phyloP scores from a whole-genome alignment of 2,113 vertebrate genomes.

The Platanista minor region DNA sequence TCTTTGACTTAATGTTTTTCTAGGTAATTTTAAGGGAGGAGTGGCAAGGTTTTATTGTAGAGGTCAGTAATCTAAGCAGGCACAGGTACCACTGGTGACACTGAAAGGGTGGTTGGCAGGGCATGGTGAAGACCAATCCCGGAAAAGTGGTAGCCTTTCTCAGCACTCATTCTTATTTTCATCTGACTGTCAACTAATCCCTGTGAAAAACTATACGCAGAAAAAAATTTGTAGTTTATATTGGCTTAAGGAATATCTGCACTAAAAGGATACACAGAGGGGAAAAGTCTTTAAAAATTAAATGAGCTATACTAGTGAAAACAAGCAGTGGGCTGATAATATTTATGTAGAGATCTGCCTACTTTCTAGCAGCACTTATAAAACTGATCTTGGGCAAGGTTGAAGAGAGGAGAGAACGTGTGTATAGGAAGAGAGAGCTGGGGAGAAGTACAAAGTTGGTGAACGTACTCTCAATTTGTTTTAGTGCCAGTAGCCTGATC shows the following conservation, averaged over 20 bases:
- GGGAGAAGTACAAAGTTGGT: background rate
- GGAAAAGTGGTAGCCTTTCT: background rate
- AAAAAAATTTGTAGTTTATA: background rate
- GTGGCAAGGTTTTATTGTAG: background rate
- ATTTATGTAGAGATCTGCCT: background rate
- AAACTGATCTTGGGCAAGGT: background rate
- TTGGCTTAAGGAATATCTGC: background rate
- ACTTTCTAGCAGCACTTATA: background rate
- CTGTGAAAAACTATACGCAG: background rate
- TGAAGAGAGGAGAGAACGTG: background rate
- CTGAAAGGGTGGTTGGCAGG: background rate
- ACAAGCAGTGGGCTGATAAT: background rate
- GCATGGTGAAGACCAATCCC: background rate
- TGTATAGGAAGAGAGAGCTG: background rate
- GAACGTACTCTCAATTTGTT: background rate
- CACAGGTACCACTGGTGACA: background rate
- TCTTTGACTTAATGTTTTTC: background rate
- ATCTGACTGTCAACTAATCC: background rate
- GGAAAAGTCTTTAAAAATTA: background rate
- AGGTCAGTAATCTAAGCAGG: background rate
- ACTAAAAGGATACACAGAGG: background rate
- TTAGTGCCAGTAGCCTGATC: background rate
- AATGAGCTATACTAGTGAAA: background rate
- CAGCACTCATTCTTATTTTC: background rate
- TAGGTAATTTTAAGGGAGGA: background rate